Evolutionary conservation across 2,888 invertebrate species (phyloP).

Genomic region (Agonum fuliginosum): DNA sequence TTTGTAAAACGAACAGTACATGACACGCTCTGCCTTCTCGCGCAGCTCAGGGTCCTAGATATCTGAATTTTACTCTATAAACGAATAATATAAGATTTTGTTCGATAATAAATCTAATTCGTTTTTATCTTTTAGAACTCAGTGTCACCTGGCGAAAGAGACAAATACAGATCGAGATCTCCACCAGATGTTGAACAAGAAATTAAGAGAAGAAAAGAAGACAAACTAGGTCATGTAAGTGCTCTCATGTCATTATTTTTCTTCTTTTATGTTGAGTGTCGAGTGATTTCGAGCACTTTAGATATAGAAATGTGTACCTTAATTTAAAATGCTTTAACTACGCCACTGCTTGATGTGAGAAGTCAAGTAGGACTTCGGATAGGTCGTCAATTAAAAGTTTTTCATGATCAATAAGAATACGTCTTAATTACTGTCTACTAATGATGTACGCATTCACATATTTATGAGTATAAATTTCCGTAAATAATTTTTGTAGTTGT

Average conservation of each 20-base stretch:
- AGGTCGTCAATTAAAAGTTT: neutral
- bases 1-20: no score
- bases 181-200: slow-evolving; percentile 81
- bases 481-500: neutral
- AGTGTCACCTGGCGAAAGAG: slow-evolving; percentile 88
- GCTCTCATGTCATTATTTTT: slow-evolving; percentile 29
- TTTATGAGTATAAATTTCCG: neutral
- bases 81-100: neutral
- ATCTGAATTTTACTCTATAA: no score
- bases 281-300: no score
- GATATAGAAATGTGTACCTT: neutral
- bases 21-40: no score
- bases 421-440: neutral
- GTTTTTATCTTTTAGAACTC: slow-evolving; percentile 79
- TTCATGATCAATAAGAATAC: no score
- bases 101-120: neutral
- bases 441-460: neutral
- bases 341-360: neutral
- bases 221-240: slow-evolving; percentile 88
- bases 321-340: neutral
- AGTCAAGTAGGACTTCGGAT: neutral
- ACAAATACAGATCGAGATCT: slow-evolving; percentile 88
- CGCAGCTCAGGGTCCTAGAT: no score
- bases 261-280: no score
- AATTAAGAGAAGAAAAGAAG: slow-evolving; percentile 87